Percentiles rank a stretch among this genome's conserved stretches.
Evolutionary conservation across 2,797 vertebrate species (phyloP).

Genomic region (Syndactyla subalaris): DNA sequence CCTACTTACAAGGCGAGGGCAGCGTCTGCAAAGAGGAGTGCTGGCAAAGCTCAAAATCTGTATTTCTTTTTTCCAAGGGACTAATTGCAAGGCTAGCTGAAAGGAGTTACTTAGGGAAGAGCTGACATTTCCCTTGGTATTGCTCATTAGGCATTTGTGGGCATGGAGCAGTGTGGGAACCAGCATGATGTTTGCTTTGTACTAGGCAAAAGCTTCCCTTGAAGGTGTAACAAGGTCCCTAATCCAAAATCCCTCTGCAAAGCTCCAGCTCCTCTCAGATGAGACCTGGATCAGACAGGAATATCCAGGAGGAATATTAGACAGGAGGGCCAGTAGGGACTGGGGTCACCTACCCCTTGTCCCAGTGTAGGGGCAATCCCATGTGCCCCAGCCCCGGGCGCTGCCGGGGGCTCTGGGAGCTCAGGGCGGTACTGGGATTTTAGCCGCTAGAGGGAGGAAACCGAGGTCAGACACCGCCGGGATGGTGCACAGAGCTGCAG

Average conservation of each 20-base stretch:
- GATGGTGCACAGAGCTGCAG: neutral
- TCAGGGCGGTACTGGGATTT: neutral
- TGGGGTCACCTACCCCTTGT: fast-evolving
- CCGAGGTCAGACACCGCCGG: fast-evolving
- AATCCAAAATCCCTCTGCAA: neutral
- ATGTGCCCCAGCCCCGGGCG: neutral
- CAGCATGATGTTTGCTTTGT: fast-evolving
- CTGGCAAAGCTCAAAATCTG: neutral
- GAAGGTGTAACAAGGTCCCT: fast-evolving
- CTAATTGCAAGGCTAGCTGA: neutral
- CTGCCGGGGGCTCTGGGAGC: neutral
- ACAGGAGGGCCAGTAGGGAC: neutral
- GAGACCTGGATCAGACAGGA: neutral
- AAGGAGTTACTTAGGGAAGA: neutral
- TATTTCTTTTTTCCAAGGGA: neutral
- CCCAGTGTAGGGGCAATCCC: fast-evolving
- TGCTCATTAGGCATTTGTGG: neutral
- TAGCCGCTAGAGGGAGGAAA: neutral
- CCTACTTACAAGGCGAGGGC: neutral
- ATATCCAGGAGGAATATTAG: neutral
- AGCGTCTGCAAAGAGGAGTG: neutral
- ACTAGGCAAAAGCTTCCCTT: neutral
- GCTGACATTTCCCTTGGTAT: neutral
- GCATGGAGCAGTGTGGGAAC: neutral
- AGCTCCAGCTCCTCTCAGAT: neutral